These are phyloP conservation scores for Poecilia picta DNA, from an alignment of 2,797 vertebrate genomes.

Conservation along the genomic window DNA sequence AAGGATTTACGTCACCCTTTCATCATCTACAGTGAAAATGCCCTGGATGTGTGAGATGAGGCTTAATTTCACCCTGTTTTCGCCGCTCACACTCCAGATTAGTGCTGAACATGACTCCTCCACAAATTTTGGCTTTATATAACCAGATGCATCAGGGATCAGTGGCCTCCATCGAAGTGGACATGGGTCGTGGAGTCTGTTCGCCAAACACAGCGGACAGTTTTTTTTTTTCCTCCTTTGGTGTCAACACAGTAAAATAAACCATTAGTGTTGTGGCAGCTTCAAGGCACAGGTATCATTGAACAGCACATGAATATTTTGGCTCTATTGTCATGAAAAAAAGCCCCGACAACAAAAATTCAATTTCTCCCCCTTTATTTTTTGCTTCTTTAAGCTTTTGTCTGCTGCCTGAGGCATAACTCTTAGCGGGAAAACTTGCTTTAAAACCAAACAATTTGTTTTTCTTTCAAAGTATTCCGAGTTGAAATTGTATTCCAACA, in stretches of 20 bases:
- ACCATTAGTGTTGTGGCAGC: constrained; percentile 19
- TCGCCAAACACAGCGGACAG: neutral
- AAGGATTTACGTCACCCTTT: constrained; percentile 14
- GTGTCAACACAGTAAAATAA: constrained; percentile 22
- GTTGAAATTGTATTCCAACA: constrained; percentile 14
- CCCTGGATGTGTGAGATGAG: constrained; percentile 15
- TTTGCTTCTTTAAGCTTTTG: constrained; percentile 16
- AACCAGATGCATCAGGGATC: constrained; percentile 2
- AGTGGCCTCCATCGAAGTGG: neutral
- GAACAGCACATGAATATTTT: constrained; percentile 9
- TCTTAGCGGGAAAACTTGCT: constrained; percentile 20
- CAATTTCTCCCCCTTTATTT: constrained; percentile 27
- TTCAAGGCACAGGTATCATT: neutral
- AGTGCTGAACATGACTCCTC: neutral
- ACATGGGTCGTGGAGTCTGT: neutral
- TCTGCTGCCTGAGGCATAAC: constrained; percentile 17
- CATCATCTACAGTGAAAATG: constrained; percentile 36
- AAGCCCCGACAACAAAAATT: constrained; percentile 46
- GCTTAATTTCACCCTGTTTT: neutral
- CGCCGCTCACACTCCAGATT: constrained; percentile 10
- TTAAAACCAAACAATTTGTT: constrained; percentile 4
- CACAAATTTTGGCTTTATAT: neutral
- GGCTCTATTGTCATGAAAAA: constrained; percentile 32
- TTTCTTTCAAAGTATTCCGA: neutral
- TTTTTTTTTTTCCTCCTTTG: neutral